Base-by-base conservation (phyloP, 2,888 invertebrate genomes). In the Platycheirus rosarum region DNA sequence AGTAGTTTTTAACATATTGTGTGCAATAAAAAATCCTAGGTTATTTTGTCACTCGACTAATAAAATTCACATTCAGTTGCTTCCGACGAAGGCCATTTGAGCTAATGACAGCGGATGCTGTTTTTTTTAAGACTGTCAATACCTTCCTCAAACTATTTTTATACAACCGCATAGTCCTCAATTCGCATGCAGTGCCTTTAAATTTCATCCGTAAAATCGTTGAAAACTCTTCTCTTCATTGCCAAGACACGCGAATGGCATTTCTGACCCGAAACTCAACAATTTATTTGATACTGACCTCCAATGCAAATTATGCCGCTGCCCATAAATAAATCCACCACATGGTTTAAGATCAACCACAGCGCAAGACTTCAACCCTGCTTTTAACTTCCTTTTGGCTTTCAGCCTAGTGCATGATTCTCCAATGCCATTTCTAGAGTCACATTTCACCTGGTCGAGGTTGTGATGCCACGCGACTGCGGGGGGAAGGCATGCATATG, bases 231-330 rank as follows among this genome's bases (percentile, higher is more conserved):
- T 5, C 11, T 18, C 49, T 16, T 37, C 29, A 29, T 20, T 70
- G 63, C 69, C 79, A 80, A 80, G 44, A 44, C 75, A 80, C 79
- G 75, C 51, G 80, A 65, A 53, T 60, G 53, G n/a, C 70, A 75
- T 62, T 60, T 37, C n/a, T 80, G 80, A 75, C 80, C 80, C 75
- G 75, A 13, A 53, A 18, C 49, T 65, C 18, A 32, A 63, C 57
- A 80, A 70, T 60, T 75, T 32, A 73, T 68, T 60, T 48, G 60
- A 32, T 48, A 53, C 51, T 55, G 70, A 75, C 75, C 80, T 40
- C 49, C 37, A 55, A 79, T 74, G 73, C 55, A 69, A 79, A 69
- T 44, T 42, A 51, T 42, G 62, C 32, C 49, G 37, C 26, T 23
- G 40, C 9, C 16, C 9, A 62, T 73, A 48, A 46, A 57, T 63